phyloP scores from a whole-genome alignment of 2,797 vertebrate genomes.

The Hoplostethus mediterraneus region DNA sequence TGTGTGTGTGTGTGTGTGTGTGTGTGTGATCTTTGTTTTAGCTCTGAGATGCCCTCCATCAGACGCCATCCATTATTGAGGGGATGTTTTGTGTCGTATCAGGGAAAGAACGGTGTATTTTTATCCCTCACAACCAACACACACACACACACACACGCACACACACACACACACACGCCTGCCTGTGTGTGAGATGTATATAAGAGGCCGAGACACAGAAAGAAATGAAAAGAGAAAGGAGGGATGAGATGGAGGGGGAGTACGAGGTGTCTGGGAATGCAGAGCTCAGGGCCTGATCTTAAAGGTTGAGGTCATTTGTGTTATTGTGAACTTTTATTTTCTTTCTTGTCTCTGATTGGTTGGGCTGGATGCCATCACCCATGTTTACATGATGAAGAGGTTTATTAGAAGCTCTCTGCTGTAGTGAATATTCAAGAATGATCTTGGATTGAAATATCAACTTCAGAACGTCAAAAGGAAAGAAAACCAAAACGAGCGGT shows the following conservation, averaged over 20 bases:
- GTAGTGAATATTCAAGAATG: no score
- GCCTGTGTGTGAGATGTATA: constrained; percentile 1
- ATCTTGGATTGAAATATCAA: no score
- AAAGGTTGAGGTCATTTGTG: no score
- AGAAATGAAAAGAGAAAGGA: not conserved
- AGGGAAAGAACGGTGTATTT: constrained; percentile 32
- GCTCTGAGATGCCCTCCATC: constrained; percentile 45
- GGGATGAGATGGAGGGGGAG: not conserved
- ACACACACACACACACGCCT: not conserved
- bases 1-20: not conserved
- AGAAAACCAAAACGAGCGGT: no score
- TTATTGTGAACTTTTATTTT: no score
- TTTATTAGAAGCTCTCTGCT: no score
- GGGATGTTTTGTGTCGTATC: constrained; percentile 28
- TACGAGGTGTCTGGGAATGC: not conserved
- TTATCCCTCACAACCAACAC: constrained; percentile 20
- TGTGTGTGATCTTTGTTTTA: not conserved
- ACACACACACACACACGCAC: not conserved
- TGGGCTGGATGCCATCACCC: no score
- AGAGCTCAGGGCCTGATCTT: constrained; percentile 11
- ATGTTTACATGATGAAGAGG: no score
- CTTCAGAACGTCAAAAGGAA: no score
- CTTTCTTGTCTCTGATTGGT: no score
- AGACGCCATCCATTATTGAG: constrained; percentile 52
- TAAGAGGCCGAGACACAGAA: not conserved